phyloP scores from a whole-genome alignment of 92 coral and sea anemone genomes.

The Paramuricea clavata region DNA sequence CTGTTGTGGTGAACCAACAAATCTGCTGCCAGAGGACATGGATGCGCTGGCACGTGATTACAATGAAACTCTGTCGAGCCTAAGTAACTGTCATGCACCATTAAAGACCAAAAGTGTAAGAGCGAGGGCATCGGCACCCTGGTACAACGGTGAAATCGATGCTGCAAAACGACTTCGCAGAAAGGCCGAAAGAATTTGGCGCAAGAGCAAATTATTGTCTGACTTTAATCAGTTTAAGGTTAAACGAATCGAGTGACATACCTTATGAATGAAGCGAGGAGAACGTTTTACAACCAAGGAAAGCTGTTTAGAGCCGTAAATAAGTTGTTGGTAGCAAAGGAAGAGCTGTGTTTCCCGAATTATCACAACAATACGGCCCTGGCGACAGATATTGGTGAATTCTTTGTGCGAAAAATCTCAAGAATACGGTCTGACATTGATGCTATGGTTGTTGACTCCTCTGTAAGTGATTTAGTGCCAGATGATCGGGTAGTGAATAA shows the following conservation, averaged over 20 bases:
- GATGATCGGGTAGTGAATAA: conserved; percentile 12
- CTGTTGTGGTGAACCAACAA: background rate
- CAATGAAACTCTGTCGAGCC: conserved; percentile 37
- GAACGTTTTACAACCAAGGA: conserved; percentile 55
- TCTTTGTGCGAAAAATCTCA: background rate
- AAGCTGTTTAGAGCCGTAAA: conserved; percentile 57
- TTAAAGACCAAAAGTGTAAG: conserved; percentile 59
- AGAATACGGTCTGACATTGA: conserved; percentile 25
- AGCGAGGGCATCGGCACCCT: conserved; percentile 46
- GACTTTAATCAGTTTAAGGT: conserved; percentile 53
- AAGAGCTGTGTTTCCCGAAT: conserved; percentile 51
- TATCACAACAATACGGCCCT: background rate
- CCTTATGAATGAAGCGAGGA: conserved; percentile 62
- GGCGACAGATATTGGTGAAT: conserved; percentile 1
- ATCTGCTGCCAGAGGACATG: background rate
- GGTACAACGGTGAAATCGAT: conserved; percentile 64
- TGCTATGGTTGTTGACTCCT: background rate
- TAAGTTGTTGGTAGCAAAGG: conserved; percentile 43
- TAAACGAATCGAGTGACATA: conserved; percentile 54
- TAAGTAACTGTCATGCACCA: too few relatives aligned
- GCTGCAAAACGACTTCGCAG: conserved; percentile 60
- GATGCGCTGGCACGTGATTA: background rate
- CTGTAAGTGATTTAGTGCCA: background rate
- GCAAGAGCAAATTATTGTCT: conserved; percentile 37
- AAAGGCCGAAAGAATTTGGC: conserved; percentile 61